Conservation (phyloP, 2,888 invertebrate genomes). For the Sisyra nigra region DNA sequence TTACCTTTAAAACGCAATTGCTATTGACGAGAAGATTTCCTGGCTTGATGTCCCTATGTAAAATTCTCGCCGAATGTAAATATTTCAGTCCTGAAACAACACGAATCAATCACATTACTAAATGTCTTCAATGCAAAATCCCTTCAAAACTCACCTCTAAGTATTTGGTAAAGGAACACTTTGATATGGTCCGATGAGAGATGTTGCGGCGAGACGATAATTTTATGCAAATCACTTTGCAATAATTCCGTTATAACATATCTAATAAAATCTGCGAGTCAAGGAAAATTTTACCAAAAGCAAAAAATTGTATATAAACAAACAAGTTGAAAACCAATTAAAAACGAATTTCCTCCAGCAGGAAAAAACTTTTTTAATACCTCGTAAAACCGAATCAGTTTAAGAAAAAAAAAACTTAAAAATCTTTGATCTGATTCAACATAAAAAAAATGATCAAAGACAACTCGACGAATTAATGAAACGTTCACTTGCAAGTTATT, state of each 20-base stretch:
- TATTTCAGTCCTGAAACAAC: conserved; percentile 76
- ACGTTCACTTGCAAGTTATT: too few species aligned
- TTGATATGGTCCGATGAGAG: conserved; percentile 99
- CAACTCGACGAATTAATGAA: too few species aligned
- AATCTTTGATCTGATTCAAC: too few species aligned
- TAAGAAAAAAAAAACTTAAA: too few species aligned
- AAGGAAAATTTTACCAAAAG: conserved; percentile 19
- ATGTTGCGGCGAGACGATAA: conserved; percentile 98
- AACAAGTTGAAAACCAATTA: too few species aligned
- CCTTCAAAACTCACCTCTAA: conserved; percentile 66
- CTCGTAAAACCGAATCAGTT: too few species aligned
- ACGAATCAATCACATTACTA: conserved; percentile 11
- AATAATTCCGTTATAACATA: conserved; percentile 99
- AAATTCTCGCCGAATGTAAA: conserved; percentile 93
- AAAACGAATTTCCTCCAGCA: too few species aligned
- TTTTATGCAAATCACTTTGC: conserved; percentile 99
- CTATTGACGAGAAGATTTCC: conserved; percentile 98
- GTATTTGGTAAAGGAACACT: conserved; percentile 99
- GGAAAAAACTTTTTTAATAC: too few species aligned
- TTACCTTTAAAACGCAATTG: conserved; percentile 91
- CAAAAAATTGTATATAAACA: too few species aligned
- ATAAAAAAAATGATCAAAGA: too few species aligned
- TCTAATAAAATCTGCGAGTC: conserved; percentile 35
- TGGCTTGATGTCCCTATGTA: conserved; percentile 98
- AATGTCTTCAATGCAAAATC: too few species aligned